Evolutionary conservation across 2,888 invertebrate genomes (phyloP).

Genomic region (Seira ritae): DNA sequence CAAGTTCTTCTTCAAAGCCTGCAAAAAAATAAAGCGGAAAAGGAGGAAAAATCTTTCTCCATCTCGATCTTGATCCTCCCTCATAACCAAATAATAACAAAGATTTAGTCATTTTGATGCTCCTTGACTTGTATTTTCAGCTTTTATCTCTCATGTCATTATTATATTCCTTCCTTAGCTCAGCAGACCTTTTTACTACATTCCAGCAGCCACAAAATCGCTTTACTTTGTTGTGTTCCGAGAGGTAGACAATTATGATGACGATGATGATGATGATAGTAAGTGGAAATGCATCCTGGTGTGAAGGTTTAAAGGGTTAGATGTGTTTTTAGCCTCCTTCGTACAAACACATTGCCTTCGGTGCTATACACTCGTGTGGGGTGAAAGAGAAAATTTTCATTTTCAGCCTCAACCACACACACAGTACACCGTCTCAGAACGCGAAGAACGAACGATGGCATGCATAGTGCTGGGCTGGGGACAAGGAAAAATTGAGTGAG

Average conservation of each 20-base stretch:
- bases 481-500: neutral
- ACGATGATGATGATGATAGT: conserved; percentile 32
- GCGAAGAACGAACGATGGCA: no score
- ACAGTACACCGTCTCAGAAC: no score
- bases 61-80: neutral
- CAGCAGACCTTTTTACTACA: conserved; percentile 11
- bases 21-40: no score
- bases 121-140: conserved; percentile 36
- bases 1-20: no score
- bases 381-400: conserved; percentile 2
- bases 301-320: conserved; percentile 62
- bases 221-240: conserved; percentile 36
- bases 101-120: conserved; percentile 41
- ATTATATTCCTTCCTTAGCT: neutral
- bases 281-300: conserved; percentile 62
- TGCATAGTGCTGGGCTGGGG: neutral
- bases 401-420: neutral
- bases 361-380: conserved; percentile 28
- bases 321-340: conserved; percentile 28
- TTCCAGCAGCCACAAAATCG: no score
- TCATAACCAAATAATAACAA: conserved; percentile 9
- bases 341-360: conserved; percentile 37
- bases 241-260: conserved; percentile 64
- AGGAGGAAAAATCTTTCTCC: neutral
- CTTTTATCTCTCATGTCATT: conserved; percentile 14